Evolutionary conservation across 2,888 invertebrate genomes (phyloP).

Genomic region (Pimpla rufipes): DNA sequence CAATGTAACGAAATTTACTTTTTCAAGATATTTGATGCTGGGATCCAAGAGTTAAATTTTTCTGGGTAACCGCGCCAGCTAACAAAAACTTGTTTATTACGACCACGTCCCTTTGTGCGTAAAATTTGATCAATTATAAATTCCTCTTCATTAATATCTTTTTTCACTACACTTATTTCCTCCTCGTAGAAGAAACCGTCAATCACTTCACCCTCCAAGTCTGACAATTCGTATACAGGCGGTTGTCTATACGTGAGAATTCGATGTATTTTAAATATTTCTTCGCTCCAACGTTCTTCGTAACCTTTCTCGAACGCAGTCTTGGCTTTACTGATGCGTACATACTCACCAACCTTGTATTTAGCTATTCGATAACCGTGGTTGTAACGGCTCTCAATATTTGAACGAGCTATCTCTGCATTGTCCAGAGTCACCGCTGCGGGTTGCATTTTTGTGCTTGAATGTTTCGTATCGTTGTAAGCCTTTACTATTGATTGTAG

Average conservation of each 20-base stretch:
- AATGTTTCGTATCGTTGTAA: neutral
- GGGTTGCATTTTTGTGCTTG: neutral
- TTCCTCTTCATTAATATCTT: slow-evolving; percentile 11
- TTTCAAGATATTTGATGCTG: slow-evolving; percentile 7
- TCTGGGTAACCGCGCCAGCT: neutral
- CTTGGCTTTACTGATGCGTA: slow-evolving; percentile 49
- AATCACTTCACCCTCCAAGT: slow-evolving; percentile 16
- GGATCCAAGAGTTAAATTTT: neutral
- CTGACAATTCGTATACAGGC: neutral
- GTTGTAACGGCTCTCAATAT: neutral
- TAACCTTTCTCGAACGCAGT: slow-evolving; percentile 39
- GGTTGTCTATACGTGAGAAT: neutral
- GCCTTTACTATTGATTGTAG: slow-evolving; percentile 5
- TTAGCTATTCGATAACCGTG: neutral
- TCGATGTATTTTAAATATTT: slow-evolving; percentile 14
- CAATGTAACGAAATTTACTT: neutral
- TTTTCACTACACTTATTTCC: slow-evolving; percentile 5
- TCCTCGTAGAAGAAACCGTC: slow-evolving; percentile 27
- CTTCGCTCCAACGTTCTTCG: slow-evolving; percentile 15
- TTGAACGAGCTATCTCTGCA: neutral
- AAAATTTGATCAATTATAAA: slow-evolving; percentile 19
- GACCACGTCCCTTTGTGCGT: neutral
- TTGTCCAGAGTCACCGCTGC: slow-evolving; percentile 3
- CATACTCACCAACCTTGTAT: slow-evolving; percentile 46
- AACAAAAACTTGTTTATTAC: neutral